Percentiles rank a stretch among this genome's conserved stretches.
Evolutionary conservation across 2,888 invertebrate species (phyloP).

Genomic region (Lepidocyrtinus sp.): DNA sequence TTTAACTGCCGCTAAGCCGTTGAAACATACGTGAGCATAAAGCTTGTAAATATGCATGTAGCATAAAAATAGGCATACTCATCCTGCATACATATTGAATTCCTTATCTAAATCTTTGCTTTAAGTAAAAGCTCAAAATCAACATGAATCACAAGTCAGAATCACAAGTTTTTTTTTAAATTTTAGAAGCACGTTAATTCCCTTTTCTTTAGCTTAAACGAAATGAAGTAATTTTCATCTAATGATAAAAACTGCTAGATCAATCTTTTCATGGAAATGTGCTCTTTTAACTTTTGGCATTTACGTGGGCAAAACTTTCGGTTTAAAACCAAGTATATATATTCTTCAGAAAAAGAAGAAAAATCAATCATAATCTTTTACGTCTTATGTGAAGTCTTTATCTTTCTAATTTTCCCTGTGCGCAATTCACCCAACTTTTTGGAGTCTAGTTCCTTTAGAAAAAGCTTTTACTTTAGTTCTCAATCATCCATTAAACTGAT

Average conservation of each 20-base stretch:
- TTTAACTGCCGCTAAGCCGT: background rate
- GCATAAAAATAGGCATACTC: background rate
- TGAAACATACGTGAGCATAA: no score
- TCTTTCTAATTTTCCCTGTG: slow-evolving; percentile 12
- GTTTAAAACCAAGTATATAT: background rate
- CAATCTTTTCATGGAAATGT: background rate
- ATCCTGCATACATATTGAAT: slow-evolving; percentile 15
- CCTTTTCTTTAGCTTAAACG: background rate
- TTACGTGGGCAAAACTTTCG: background rate
- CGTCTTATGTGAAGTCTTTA: background rate
- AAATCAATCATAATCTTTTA: background rate
- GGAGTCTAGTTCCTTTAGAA: no score
- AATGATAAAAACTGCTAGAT: background rate
- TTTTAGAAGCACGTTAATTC: background rate
- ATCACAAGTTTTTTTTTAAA: background rate
- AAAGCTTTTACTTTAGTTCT: slow-evolving; percentile 17
- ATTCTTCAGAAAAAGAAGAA: background rate
- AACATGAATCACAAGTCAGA: no score
- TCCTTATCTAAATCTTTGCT: background rate
- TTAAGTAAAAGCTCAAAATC: background rate
- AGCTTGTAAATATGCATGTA: slow-evolving; percentile 10
- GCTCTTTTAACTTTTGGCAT: background rate
- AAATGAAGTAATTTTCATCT: background rate
- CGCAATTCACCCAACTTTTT: background rate
- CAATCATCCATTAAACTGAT: slow-evolving; percentile 36